Evolutionary conservation across 2,797 vertebrate species (phyloP).

Genomic region (Xenopus petersii): DNA sequence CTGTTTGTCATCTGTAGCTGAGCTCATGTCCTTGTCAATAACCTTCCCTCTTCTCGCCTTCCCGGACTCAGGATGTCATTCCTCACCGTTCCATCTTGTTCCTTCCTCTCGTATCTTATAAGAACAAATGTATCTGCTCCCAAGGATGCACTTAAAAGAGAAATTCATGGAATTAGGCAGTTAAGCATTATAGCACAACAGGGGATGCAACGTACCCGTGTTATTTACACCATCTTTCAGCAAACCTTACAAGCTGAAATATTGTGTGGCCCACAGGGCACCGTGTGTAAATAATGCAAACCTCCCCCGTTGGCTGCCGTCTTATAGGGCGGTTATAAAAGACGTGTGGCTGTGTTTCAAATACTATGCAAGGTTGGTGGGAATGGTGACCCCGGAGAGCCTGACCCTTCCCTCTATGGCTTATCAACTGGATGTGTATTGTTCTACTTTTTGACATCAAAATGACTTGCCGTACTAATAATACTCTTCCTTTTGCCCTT

Average conservation of each 20-base stretch:
- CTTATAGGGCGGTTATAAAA: slow-evolving; percentile 31
- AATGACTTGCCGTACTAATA: slow-evolving; percentile 35
- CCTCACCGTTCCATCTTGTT: slow-evolving; percentile 1
- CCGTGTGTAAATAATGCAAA: slow-evolving; percentile 44
- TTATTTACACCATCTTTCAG: slow-evolving; percentile 47
- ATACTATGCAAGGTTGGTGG: slow-evolving; percentile 6
- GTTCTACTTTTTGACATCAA: neutral
- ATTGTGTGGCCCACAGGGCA: slow-evolving; percentile 38
- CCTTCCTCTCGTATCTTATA: slow-evolving; percentile 11
- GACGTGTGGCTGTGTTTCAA: slow-evolving; percentile 25
- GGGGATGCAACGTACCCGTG: slow-evolving; percentile 27
- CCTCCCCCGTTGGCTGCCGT: slow-evolving; percentile 11
- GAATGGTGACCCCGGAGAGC: slow-evolving; percentile 1
- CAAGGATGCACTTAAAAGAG: slow-evolving; percentile 48
- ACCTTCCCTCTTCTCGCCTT: slow-evolving; percentile 22
- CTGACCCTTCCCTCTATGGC: no score
- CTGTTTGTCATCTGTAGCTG: slow-evolving; percentile 24
- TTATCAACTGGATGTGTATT: neutral
- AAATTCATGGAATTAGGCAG: slow-evolving; percentile 36
- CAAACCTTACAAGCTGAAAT: slow-evolving; percentile 44
- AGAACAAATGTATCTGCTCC: slow-evolving; percentile 39
- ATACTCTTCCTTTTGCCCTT: slow-evolving; percentile 41
- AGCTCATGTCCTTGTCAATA: slow-evolving; percentile 29
- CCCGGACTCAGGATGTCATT: slow-evolving; percentile 18
- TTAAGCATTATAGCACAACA: slow-evolving; percentile 42